phyloP scores from a whole-genome alignment of 2,113 vertebrate genomes.

The Dinomys branickii region DNA sequence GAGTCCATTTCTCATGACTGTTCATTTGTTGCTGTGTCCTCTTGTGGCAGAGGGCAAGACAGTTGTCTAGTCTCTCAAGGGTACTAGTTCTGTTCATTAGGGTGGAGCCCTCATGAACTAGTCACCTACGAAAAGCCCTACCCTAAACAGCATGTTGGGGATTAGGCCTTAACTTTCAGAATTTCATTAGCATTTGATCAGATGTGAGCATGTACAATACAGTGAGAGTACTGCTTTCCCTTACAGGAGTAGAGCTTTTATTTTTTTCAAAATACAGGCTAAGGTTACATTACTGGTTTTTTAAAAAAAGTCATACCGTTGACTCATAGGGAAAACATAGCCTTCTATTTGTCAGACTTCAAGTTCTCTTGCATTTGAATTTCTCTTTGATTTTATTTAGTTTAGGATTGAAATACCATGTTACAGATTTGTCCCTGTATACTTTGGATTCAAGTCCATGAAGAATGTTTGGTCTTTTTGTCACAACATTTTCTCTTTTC shows the following conservation, averaged over 20 bases:
- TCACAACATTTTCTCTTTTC: neutral
- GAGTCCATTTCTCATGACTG: neutral
- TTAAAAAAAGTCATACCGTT: neutral
- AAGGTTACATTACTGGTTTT: neutral
- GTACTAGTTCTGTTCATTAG: neutral
- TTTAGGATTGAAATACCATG: neutral
- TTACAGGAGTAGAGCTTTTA: neutral
- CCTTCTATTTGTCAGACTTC: neutral
- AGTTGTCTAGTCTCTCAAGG: neutral
- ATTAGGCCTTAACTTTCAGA: neutral
- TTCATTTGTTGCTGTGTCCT: neutral
- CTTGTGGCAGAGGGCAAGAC: neutral
- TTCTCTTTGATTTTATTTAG: neutral
- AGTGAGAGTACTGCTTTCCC: neutral
- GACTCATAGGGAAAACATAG: neutral
- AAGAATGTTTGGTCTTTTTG: constrained; percentile 25
- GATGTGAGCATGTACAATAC: neutral
- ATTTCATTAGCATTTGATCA: neutral
- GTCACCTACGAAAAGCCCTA: neutral
- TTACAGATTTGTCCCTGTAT: neutral
- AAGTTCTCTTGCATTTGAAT: constrained; percentile 1
- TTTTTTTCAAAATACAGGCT: neutral
- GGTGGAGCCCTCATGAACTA: neutral
- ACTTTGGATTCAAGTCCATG: neutral
- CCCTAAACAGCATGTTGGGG: neutral